phyloP scores from a whole-genome alignment of 2,797 vertebrate species.

The Meriones psammophilus region DNA sequence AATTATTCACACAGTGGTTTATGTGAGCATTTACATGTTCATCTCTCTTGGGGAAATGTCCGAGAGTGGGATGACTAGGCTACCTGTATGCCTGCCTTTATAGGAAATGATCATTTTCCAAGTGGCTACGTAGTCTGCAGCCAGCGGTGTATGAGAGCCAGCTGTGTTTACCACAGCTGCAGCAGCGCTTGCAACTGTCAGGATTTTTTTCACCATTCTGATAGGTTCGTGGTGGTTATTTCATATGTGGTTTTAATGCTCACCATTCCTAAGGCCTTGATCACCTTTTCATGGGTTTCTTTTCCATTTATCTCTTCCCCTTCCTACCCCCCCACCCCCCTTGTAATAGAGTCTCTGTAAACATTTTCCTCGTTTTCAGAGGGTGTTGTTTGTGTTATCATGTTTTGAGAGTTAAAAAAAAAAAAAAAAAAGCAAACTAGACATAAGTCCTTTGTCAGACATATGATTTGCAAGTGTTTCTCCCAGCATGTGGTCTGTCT shows the following conservation, averaged over 20 bases:
- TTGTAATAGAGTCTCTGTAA: background rate
- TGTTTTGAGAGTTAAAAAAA: conserved; percentile 15
- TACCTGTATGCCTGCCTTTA: background rate
- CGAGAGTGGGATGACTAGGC: background rate
- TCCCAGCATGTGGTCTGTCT: background rate
- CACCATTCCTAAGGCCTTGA: background rate
- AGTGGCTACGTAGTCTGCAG: background rate
- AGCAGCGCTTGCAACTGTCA: background rate
- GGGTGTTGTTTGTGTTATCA: background rate
- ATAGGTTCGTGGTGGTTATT: background rate
- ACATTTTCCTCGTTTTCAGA: conserved; percentile 17
- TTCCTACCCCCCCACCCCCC: too few species aligned
- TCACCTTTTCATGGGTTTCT: background rate
- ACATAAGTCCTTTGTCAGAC: background rate
- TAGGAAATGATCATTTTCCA: conserved; percentile 4
- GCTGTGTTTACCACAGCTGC: background rate
- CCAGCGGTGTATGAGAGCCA: background rate
- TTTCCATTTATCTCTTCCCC: background rate
- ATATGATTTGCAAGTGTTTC: background rate
- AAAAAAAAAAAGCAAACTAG: background rate
- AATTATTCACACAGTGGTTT: background rate
- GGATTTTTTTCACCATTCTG: background rate
- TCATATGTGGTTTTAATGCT: background rate
- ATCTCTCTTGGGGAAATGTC: conserved; percentile 55
- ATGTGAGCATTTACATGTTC: conserved; percentile 10